Evolutionary conservation across 2,888 invertebrate species (phyloP).

Genomic region (Ferrisia virgata): DNA sequence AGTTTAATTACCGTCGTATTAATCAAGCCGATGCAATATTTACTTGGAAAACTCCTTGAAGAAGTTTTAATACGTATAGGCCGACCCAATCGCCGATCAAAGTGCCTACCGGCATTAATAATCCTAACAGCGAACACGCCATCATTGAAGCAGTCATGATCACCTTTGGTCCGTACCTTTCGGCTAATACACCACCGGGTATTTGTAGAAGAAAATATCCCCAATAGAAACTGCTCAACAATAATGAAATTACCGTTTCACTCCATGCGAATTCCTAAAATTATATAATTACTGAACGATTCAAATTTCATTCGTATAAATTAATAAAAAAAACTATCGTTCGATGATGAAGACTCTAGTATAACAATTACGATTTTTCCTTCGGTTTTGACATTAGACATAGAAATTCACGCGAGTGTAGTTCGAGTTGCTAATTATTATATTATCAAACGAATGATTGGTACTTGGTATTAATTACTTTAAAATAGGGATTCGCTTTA

Average conservation of each 20-base stretch:
- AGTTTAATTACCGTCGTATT: neutral
- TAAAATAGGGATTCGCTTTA: slow-evolving; percentile 9
- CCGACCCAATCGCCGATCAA: slow-evolving; percentile 31
- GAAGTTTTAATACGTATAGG: slow-evolving; percentile 7
- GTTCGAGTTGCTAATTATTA: too few relatives aligned
- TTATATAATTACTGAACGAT: neutral
- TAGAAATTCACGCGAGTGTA: too few relatives aligned
- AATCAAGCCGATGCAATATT: neutral
- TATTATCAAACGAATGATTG: too few relatives aligned
- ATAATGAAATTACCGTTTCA: neutral
- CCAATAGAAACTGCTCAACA: slow-evolving; percentile 43
- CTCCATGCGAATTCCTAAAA: slow-evolving; percentile 31
- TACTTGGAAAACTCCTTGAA: slow-evolving; percentile 36
- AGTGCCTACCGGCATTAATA: neutral
- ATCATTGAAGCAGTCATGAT: slow-evolving; percentile 33
- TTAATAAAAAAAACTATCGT: too few relatives aligned
- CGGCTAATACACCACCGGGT: slow-evolving; percentile 33
- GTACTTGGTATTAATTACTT: neutral
- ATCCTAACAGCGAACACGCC: neutral
- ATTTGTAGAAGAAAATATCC: slow-evolving; percentile 36
- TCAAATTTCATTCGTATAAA: neutral
- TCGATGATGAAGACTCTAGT: too few relatives aligned
- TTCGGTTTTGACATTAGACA: too few relatives aligned
- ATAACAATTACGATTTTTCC: too few relatives aligned
- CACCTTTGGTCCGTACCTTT: slow-evolving; percentile 31